These are phyloP conservation scores for Anastatus disparis DNA, from an alignment of 1,140 invertebrate genomes.

Conservation along the genomic window DNA sequence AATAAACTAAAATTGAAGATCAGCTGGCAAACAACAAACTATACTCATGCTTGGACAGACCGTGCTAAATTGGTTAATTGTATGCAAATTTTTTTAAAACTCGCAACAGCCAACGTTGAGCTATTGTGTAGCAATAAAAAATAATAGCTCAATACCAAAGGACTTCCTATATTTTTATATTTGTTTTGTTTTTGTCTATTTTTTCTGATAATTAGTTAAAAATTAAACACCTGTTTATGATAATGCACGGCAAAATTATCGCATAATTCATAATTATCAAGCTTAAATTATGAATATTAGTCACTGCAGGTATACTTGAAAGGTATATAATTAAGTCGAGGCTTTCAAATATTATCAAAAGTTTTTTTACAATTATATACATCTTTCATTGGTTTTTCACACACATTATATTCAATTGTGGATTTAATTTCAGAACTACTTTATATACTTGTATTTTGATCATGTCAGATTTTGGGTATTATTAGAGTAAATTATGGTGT, in stretches of 20 bases:
- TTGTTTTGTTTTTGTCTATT: too few relatives aligned
- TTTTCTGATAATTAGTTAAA: conserved; percentile 1
- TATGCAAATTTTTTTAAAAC: conserved; percentile 3
- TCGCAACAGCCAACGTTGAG: neutral
- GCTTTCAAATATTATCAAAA: too few relatives aligned
- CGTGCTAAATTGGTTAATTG: conserved; percentile 1
- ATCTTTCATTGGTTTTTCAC: conserved; percentile 28
- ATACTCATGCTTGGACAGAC: neutral
- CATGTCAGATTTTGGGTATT: conserved; percentile 1
- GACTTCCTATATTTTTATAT: neutral
- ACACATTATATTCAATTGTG: conserved; percentile 10
- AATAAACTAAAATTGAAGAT: too few relatives aligned
- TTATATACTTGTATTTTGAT: neutral
- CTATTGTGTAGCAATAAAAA: neutral
- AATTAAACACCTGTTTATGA: neutral
- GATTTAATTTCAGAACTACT: neutral
- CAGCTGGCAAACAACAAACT: too few relatives aligned
- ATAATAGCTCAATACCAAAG: neutral
- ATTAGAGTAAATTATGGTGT: conserved; percentile 21
- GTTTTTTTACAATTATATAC: too few relatives aligned
- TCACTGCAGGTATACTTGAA: too few relatives aligned
- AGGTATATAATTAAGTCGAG: too few relatives aligned
- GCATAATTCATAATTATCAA: conserved; percentile 3
- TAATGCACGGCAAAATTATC: neutral
- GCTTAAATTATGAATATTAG: neutral